These are phyloP conservation scores for Chloroclystis v-ata DNA, from an alignment of 2,888 invertebrate species.

Conservation along the genomic window DNA sequence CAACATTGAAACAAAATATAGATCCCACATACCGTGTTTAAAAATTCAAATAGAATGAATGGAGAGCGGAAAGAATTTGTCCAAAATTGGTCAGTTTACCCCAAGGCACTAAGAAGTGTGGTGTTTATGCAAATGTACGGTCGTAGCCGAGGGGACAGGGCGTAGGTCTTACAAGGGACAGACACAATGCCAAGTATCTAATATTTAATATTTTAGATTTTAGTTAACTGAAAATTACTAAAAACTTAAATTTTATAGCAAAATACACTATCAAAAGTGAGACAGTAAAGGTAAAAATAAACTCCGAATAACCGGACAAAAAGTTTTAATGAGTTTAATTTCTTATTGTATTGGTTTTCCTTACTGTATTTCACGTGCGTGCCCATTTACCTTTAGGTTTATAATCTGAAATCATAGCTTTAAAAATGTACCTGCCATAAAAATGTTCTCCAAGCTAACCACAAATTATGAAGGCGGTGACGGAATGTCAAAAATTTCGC, in stretches of 20 bases:
- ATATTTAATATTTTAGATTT: too few species aligned
- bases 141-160: slow-evolving; percentile 36
- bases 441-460: slow-evolving; percentile 37
- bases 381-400: too few species aligned
- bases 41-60: slow-evolving; percentile 33
- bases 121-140: slow-evolving; percentile 64
- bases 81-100: slow-evolving; percentile 50
- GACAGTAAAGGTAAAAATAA: too few species aligned
- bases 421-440: not conserved
- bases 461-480: slow-evolving; percentile 52
- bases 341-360: too few species aligned
- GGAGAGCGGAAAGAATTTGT: slow-evolving; percentile 56
- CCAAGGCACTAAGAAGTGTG: slow-evolving; percentile 35
- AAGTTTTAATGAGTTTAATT: too few species aligned
- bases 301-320: too few species aligned
- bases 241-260: too few species aligned
- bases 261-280: too few species aligned
- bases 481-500: slow-evolving; percentile 72
- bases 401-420: too few species aligned
- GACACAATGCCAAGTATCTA: slow-evolving; percentile 34
- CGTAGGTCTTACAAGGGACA: slow-evolving; percentile 29
- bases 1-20: too few species aligned
- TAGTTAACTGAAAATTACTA: too few species aligned
- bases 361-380: too few species aligned
- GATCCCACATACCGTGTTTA: not conserved